Conservation (phyloP, 2,888 invertebrate genomes). For the Emesis russula region DNA sequence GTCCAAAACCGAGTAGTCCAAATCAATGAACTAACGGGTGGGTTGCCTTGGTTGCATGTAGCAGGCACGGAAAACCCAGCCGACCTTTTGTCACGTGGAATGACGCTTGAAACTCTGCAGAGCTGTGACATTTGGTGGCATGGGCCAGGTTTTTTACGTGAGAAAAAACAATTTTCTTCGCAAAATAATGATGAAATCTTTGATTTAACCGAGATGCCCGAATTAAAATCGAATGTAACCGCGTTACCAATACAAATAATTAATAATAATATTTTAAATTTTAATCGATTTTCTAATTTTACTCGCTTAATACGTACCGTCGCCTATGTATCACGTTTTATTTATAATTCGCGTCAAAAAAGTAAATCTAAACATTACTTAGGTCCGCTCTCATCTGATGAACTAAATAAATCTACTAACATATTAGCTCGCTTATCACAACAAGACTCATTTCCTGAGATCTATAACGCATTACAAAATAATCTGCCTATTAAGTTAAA, state of each 20-base stretch:
- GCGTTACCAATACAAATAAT: too few species aligned
- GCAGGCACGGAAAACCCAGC: too few species aligned
- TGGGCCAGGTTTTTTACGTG: too few species aligned
- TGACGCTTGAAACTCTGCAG: too few species aligned
- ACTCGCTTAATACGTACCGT: not conserved
- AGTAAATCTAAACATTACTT: not conserved
- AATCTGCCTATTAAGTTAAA: conserved; percentile 6
- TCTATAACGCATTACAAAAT: conserved; percentile 41
- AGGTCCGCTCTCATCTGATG: conserved; percentile 1
- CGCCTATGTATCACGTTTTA: conserved; percentile 66
- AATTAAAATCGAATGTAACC: not conserved
- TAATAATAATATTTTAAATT: conserved; percentile 40
- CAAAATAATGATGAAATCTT: not conserved
- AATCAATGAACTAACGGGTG: conserved; percentile 20
- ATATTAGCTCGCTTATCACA: conserved; percentile 23
- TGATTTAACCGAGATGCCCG: not conserved
- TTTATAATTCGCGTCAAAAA: conserved; percentile 41
- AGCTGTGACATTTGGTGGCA: too few species aligned
- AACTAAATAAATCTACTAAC: not conserved
- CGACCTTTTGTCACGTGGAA: too few species aligned
- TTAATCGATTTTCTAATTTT: conserved; percentile 42
- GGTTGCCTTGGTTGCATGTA: too few species aligned
- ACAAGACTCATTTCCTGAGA: conserved; percentile 26
- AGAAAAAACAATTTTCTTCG: not conserved
- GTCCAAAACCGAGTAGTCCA: conserved; percentile 65